Percentiles rank a stretch among this genome's conserved stretches.
Evolutionary conservation across 2,888 invertebrate genomes (phyloP).

Genomic region (Aethes cnicana): DNA sequence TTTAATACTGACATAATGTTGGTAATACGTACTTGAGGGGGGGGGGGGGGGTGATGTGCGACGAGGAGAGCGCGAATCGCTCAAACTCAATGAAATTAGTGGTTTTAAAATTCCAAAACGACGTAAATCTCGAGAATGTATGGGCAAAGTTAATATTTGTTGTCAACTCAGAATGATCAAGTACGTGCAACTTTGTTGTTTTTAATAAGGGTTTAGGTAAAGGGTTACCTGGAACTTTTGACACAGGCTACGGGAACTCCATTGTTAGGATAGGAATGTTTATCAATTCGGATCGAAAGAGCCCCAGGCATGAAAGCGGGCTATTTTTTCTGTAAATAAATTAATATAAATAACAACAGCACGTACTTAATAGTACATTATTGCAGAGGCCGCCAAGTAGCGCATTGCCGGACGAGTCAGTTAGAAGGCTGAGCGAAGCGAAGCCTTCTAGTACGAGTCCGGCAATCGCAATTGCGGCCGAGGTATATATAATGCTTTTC

Average conservation of each 20-base stretch:
- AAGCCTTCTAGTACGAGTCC: no score
- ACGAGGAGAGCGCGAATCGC: not conserved
- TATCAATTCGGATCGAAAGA: not conserved
- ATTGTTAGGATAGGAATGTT: not conserved
- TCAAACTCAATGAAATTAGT: slow-evolving; percentile 1
- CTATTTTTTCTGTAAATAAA: no score
- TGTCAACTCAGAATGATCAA: slow-evolving; percentile 27
- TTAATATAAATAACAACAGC: no score
- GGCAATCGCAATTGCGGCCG: no score
- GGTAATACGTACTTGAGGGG: no score
- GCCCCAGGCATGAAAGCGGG: no score
- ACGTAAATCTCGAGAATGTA: slow-evolving; percentile 23
- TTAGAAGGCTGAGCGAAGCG: no score
- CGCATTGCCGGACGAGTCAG: no score
- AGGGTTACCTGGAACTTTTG: slow-evolving; percentile 4
- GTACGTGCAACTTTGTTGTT: slow-evolving; percentile 19
- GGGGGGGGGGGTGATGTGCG: no score
- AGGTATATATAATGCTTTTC: no score
- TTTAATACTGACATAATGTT: not conserved
- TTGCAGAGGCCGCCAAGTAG: no score
- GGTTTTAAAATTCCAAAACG: slow-evolving; percentile 18
- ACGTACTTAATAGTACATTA: no score
- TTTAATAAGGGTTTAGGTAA: slow-evolving; percentile 22
- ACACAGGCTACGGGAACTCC: slow-evolving; percentile 13
- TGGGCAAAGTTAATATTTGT: slow-evolving; percentile 24